Percentiles rank a stretch among this genome's conserved stretches.
These are phyloP conservation scores for Drosophila testacea DNA, from an alignment of 2,888 invertebrate genomes.

Conservation along the genomic window DNA sequence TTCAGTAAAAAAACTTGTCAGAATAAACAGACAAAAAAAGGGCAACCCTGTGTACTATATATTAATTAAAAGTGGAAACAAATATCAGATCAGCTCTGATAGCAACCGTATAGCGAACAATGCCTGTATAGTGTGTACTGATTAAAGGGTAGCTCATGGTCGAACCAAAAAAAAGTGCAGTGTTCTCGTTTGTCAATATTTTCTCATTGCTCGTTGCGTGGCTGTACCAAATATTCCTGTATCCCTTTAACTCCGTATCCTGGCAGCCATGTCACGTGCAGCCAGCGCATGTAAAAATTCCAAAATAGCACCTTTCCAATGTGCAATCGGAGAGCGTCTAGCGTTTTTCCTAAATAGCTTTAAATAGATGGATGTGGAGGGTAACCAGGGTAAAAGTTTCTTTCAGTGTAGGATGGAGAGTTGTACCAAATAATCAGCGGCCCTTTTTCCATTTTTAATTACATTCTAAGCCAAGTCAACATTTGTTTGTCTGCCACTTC, in stretches of 20 bases:
- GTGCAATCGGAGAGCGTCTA: conserved; percentile 25
- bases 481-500: conserved; percentile 59
- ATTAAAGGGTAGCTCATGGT: neutral
- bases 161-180: neutral
- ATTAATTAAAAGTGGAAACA: too few relatives aligned
- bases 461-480: conserved; percentile 64
- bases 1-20: too few relatives aligned
- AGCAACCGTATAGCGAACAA: too few relatives aligned
- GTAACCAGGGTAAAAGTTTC: neutral
- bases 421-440: conserved; percentile 57
- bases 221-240: conserved; percentile 24
- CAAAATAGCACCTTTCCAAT: conserved; percentile 29
- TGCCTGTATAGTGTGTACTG: neutral
- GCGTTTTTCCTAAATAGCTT: conserved; percentile 34
- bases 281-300: conserved; percentile 35
- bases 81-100: too few relatives aligned
- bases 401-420: neutral
- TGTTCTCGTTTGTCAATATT: conserved; percentile 5
- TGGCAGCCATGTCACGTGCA: conserved; percentile 56
- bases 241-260: conserved; percentile 20
- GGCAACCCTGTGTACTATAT: too few relatives aligned
- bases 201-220: conserved; percentile 20
- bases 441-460: conserved; percentile 65
- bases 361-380: conserved; percentile 1
- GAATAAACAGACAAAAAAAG: too few relatives aligned